phyloP scores from a whole-genome alignment of 1,140 invertebrate genomes.

The Papilio machaon region DNA sequence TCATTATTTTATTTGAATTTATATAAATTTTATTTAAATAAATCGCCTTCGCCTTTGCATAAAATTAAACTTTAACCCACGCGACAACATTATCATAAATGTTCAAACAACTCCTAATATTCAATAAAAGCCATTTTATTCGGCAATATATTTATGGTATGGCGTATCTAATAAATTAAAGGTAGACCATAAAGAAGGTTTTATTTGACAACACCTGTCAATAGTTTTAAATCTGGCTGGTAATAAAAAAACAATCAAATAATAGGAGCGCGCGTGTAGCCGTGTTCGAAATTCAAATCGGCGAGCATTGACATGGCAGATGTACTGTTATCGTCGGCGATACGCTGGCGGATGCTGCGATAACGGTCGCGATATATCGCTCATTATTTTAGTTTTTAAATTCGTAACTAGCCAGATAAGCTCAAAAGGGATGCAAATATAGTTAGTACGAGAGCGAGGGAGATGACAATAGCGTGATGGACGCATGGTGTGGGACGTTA shows the following conservation, averaged over 20 bases:
- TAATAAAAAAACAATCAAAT: background rate
- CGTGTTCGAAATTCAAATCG: slow-evolving; percentile 43
- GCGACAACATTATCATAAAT: slow-evolving; percentile 5
- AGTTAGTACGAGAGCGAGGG: slow-evolving; percentile 41
- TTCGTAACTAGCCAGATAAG: slow-evolving; percentile 58
- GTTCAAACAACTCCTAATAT: background rate
- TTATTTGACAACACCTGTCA: slow-evolving; percentile 22
- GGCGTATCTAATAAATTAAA: background rate
- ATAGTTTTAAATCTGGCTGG: slow-evolving; percentile 24
- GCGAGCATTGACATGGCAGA: slow-evolving; percentile 53
- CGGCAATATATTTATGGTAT: background rate
- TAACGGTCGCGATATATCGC: slow-evolving; percentile 58
- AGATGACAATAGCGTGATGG: slow-evolving; percentile 57
- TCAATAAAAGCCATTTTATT: background rate
- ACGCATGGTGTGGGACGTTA: slow-evolving; percentile 53
- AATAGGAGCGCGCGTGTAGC: background rate
- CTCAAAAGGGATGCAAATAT: slow-evolving; percentile 45
- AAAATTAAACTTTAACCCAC: background rate
- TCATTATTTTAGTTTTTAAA: slow-evolving; percentile 64
- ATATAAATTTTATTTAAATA: slow-evolving; percentile 5
- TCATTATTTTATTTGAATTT: background rate
- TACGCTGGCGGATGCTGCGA: slow-evolving; percentile 66
- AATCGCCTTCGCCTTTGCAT: background rate
- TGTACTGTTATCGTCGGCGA: slow-evolving; percentile 57
- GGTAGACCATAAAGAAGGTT: background rate